Evolutionary conservation across 2,888 invertebrate genomes (phyloP).

Genomic region (Coelinius sp.): DNA sequence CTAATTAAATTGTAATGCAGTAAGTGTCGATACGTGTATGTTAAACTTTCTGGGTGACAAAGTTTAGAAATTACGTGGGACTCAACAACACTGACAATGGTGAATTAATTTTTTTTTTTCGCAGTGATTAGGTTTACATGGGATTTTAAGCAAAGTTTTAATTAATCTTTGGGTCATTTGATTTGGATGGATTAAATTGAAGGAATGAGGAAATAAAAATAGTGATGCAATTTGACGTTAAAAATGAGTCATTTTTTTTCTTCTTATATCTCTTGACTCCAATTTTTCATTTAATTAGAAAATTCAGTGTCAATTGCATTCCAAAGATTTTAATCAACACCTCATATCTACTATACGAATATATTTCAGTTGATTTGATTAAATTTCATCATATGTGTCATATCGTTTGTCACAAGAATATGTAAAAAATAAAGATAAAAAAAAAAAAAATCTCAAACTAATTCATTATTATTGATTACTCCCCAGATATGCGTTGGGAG

Average conservation of each 20-base stretch:
- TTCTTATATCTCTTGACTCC: no score
- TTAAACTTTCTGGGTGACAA: neutral
- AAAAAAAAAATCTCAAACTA: neutral
- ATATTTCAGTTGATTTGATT: neutral
- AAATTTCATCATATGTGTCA: neutral
- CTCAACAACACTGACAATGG: neutral
- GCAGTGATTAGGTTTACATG: no score
- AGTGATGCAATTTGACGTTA: no score
- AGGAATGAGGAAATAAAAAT: no score
- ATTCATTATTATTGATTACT: slow-evolving; percentile 44
- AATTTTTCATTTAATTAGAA: no score
- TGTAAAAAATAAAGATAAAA: neutral
- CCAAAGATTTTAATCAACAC: no score
- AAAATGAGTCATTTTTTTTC: no score
- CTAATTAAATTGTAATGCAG: neutral
- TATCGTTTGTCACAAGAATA: no score
- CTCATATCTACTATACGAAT: no score
- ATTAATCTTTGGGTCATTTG: neutral
- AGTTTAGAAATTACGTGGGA: neutral
- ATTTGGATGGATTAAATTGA: neutral
- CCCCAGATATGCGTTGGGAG: slow-evolving; percentile 74
- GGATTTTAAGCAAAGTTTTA: neutral
- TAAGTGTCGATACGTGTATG: neutral
- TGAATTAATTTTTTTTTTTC: neutral
- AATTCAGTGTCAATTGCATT: no score